Evolutionary conservation across 2,888 invertebrate genomes (phyloP), one percentile per base, ranked within the genome.

Genomic region (Drosophila histrio): DNA sequence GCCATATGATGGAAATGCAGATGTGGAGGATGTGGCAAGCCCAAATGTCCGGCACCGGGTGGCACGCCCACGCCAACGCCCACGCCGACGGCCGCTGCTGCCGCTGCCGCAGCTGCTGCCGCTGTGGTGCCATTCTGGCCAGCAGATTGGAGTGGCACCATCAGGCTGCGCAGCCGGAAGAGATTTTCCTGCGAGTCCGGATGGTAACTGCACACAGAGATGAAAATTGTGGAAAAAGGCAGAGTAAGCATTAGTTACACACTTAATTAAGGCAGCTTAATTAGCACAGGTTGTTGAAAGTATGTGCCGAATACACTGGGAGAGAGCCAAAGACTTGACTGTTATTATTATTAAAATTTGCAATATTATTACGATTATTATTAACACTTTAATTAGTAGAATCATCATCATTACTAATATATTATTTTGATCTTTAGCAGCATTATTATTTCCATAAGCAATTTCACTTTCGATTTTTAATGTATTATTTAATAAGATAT

Each of bases 181-280:
- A 94, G 92, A 79, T 94, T 94, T 85, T 95, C 94, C 53, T 93
- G 93, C 22, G 93, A 93, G 56, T 93, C 92, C 68, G 93, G 92
- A 66, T 93, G 93, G 78, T 93, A 93, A 79, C 95, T 95, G 65
- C 5, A 24, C 11, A 19, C 7, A 8, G 8, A 11, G 38, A 15
- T n/a, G 19, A 11, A 32, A 2, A n/a, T n/a, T n/a, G 19, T 15
- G 39, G 15, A 24, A 44, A 46, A 32, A 53, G 43, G 17, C 15
- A 54, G 49, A 44, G 52, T 17, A 44, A n/a, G 44, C 44, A 44
- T 47, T 57, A 59, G 59, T 56, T 69, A 64, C 44, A 67, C 76
- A 83, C 72, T 91, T 92, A 77, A 93, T 93, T 72, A 66, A 57
- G 76, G 88, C 61, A 56, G 61, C 76, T 64, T 75, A 71, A 82